Percentiles rank a stretch among this genome's conserved stretches.
These are phyloP conservation scores for Planococcus citri DNA, from an alignment of 1,140 invertebrate species.

Conservation along the genomic window DNA sequence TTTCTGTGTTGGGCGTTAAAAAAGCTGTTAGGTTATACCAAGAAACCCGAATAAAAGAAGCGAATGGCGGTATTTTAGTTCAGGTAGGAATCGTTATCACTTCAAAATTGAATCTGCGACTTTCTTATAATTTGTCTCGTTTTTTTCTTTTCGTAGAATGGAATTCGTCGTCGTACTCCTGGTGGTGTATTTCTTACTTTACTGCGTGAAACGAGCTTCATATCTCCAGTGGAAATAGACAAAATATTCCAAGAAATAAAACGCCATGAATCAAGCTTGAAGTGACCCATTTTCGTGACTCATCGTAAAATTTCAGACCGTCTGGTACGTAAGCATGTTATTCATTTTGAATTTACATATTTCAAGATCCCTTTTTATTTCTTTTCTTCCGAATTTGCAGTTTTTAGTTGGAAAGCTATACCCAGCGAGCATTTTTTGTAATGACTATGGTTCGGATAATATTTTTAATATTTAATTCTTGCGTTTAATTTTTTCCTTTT, in stretches of 20 bases:
- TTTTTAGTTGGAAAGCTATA: too few relatives aligned
- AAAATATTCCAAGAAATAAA: slow-evolving; percentile 8
- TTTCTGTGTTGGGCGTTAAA: not conserved
- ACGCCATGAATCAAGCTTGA: not conserved
- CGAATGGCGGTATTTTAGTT: slow-evolving; percentile 1
- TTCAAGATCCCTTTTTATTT: too few relatives aligned
- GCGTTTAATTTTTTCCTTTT: not conserved
- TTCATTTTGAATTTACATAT: too few relatives aligned
- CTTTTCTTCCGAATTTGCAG: too few relatives aligned
- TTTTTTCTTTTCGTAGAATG: not conserved
- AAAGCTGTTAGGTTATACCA: not conserved
- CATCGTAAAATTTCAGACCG: not conserved
- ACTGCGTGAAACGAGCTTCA: not conserved
- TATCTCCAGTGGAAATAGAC: not conserved
- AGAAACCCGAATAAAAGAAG: slow-evolving; percentile 1
- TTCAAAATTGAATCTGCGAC: too few relatives aligned
- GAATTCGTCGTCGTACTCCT: not conserved
- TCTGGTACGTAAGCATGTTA: too few relatives aligned
- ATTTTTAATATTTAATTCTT: too few relatives aligned
- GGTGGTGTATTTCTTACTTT: slow-evolving; percentile 1
- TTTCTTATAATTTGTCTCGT: too few relatives aligned
- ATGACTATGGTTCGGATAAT: too few relatives aligned
- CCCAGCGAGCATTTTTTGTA: too few relatives aligned
- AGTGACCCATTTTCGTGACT: not conserved
- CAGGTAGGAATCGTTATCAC: not conserved